phyloP scores from a whole-genome alignment of 1,140 invertebrate genomes.

The Conopomorpha cramerella region DNA sequence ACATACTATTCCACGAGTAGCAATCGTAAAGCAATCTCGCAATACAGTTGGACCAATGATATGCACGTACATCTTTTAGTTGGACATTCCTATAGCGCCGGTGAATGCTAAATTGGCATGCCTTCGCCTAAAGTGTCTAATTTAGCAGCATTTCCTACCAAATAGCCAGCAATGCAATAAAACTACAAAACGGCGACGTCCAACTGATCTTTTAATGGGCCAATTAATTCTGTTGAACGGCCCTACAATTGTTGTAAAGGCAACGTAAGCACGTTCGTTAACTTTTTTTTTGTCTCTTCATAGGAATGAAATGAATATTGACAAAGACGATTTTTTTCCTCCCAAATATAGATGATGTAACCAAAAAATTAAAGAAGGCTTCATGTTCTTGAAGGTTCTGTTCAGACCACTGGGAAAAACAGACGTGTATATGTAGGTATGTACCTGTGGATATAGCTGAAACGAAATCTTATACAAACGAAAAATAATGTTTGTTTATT shows the following conservation, averaged over 20 bases:
- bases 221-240: not conserved
- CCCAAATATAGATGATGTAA: not conserved
- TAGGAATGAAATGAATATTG: not conserved
- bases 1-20: not conserved
- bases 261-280: not conserved
- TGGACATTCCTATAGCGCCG: not conserved
- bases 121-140: not conserved
- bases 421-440: no score
- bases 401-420: not conserved
- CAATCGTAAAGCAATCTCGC: not conserved
- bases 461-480: no score
- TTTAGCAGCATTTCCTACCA: not conserved
- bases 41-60: no score
- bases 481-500: no score
- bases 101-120: not conserved
- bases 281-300: not conserved
- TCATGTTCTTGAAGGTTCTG: not conserved
- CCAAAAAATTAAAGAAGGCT: not conserved
- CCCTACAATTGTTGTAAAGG: not conserved
- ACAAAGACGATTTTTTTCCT: not conserved
- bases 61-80: not conserved
- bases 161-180: not conserved
- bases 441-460: no score
- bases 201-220: not conserved
- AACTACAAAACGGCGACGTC: not conserved